These are phyloP conservation scores for Chaitophorus viminalis DNA, from an alignment of 2,888 invertebrate species.

Conservation along the genomic window DNA sequence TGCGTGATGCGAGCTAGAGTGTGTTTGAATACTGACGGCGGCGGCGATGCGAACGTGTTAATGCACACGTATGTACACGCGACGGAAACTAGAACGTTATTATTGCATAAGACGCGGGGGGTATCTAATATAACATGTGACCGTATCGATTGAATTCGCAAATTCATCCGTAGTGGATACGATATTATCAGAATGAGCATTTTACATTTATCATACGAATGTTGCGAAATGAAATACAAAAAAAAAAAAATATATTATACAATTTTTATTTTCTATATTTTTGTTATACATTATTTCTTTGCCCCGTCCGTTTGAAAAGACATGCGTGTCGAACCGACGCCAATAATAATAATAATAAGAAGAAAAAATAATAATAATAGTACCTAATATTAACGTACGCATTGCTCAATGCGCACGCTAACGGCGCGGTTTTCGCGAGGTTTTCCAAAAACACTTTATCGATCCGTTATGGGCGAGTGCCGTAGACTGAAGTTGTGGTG, in stretches of 20 bases:
- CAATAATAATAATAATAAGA: too few relatives aligned
- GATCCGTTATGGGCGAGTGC: too few relatives aligned
- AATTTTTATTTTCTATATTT: too few relatives aligned
- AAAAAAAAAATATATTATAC: not conserved
- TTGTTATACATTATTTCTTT: too few relatives aligned
- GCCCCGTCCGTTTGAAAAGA: too few relatives aligned
- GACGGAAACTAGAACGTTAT: not conserved
- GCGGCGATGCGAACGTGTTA: not conserved
- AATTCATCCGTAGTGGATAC: not conserved
- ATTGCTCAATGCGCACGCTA: too few relatives aligned
- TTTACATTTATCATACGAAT: not conserved
- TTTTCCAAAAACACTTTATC: too few relatives aligned
- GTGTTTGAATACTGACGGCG: not conserved
- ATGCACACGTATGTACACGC: not conserved
- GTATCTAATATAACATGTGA: not conserved
- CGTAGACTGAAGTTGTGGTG: too few relatives aligned
- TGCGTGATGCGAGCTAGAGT: not conserved
- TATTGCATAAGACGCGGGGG: not conserved
- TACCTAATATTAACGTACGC: too few relatives aligned
- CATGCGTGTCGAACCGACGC: too few relatives aligned
- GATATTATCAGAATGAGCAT: not conserved
- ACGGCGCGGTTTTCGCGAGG: too few relatives aligned
- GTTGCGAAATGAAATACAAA: not conserved
- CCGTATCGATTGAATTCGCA: not conserved
- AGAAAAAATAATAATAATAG: too few relatives aligned